Base-by-base conservation (phyloP, 2,113 vertebrate genomes). In the Probosciger aterrimus region DNA sequence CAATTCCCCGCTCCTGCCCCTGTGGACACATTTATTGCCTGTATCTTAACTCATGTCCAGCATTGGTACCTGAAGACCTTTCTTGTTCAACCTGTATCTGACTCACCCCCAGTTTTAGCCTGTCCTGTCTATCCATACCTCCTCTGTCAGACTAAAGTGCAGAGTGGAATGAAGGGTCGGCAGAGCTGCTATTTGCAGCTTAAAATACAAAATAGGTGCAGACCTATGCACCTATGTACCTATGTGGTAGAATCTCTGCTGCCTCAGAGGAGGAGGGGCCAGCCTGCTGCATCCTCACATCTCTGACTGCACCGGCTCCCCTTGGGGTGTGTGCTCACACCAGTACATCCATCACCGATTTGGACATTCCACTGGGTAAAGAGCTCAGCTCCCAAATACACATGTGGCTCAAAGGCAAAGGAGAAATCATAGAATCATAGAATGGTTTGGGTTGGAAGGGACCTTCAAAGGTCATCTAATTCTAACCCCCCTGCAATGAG, bases 161-260 rank as follows among this genome's bases (percentile, higher is more conserved):
- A 19, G 49, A 25, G 47, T 14, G 31, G 46, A 30, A 33, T 6
- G 19, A 52, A 77, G n/a, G 4, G 12, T 33, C 39, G 35, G 46
- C 47, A 33, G 1, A 35, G 35, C 9, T 75, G 35, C 63, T 44
- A 0, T 17, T 9, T 35, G n/a, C 82, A 73, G 20, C n/a, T 44
- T 33, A 31, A 69, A 33, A 20, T 44, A 44, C 0, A 0, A 64
- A 82, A 11, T 0, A 49, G 74, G 28, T 37, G 53, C 49, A 35
- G 22, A 55, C 11, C 41, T 41, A 41, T 41, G 41, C 41, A 41
- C 41, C 41, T 41, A 41, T 41, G 41, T 41, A 41, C 41, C 41
- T 14, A 14, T 41, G 41, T 3, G 35, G 41, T 11, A 24, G 41
- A 35, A n/a, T 43, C 30, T 47, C 47, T 49, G 24, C 70, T 1